Conservation (phyloP, 2,113 vertebrate genomes). For the Piprites chloris region DNA sequence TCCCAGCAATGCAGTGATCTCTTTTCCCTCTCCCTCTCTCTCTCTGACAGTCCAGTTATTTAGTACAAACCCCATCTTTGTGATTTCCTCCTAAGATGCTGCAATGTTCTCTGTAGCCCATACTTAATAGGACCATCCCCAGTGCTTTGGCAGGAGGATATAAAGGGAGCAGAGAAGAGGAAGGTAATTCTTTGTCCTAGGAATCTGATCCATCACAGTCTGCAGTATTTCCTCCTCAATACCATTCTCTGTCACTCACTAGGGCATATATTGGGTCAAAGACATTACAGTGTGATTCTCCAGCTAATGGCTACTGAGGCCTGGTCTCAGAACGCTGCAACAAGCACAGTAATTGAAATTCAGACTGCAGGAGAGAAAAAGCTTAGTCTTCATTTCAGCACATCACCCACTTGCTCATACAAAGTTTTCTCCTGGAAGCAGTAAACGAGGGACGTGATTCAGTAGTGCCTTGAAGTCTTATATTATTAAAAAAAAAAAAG, state of each 20-base stretch:
- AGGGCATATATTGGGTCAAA: slow-evolving; percentile 7
- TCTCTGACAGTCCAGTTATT: not conserved
- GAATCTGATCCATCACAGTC: slow-evolving; percentile 16
- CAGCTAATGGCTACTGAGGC: not conserved
- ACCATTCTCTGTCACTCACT: slow-evolving; percentile 25
- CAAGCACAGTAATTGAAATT: slow-evolving; percentile 36
- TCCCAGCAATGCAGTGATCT: not conserved
- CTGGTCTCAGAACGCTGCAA: not conserved
- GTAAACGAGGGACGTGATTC: not conserved
- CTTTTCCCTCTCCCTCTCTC: not conserved
- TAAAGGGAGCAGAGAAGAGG: not conserved
- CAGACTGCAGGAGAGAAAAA: slow-evolving; percentile 23
- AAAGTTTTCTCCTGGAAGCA: not conserved
- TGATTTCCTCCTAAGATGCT: not conserved
- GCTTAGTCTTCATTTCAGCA: slow-evolving; percentile 25
- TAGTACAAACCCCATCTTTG: not conserved
- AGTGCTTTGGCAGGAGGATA: not conserved
- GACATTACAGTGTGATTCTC: slow-evolving; percentile 1
- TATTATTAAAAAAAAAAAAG: not conserved
- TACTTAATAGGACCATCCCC: not conserved
- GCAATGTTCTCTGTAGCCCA: not conserved
- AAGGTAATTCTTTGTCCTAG: slow-evolving; percentile 45
- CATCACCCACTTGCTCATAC: not conserved
- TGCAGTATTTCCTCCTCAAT: slow-evolving; percentile 2
- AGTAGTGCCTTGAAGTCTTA: not conserved